phyloP scores from a whole-genome alignment of 1,140 invertebrate genomes.

The Globodera ellingtonae region DNA sequence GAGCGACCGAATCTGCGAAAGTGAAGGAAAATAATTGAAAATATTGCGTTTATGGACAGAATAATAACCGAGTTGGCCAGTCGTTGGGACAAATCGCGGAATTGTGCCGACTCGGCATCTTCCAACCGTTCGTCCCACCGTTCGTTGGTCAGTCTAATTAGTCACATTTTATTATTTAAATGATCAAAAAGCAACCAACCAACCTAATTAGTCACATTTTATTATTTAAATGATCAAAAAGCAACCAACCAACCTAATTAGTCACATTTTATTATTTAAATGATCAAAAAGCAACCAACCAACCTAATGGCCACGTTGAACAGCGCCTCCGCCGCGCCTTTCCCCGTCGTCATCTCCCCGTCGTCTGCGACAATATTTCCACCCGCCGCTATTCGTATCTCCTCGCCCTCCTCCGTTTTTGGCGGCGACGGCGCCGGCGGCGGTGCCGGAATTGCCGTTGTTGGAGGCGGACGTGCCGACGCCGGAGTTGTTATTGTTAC shows the following conservation, averaged over 20 bases:
- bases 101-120: slow-evolving; percentile 33
- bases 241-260: background rate
- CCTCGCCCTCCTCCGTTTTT: slow-evolving; percentile 9
- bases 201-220: background rate
- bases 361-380: slow-evolving; percentile 1
- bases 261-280: background rate
- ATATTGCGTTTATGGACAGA: background rate
- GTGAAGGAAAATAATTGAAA: background rate
- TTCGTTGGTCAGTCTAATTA: slow-evolving; percentile 15
- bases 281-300: no score
- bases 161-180: background rate
- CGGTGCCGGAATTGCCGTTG: slow-evolving; percentile 19
- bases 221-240: background rate
- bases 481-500: background rate
- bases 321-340: background rate
- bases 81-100: slow-evolving; percentile 17
- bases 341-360: background rate
- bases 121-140: slow-evolving; percentile 34
- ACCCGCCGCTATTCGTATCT: slow-evolving; percentile 9
- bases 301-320: slow-evolving; percentile 23
- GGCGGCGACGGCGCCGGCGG: background rate
- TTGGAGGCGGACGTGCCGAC: background rate
- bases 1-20: slow-evolving; percentile 42
- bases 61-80: slow-evolving; percentile 28
- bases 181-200: no score